These are phyloP conservation scores for Megaceryle alcyon DNA, from an alignment of 2,797 vertebrate species.

Conservation along the genomic window DNA sequence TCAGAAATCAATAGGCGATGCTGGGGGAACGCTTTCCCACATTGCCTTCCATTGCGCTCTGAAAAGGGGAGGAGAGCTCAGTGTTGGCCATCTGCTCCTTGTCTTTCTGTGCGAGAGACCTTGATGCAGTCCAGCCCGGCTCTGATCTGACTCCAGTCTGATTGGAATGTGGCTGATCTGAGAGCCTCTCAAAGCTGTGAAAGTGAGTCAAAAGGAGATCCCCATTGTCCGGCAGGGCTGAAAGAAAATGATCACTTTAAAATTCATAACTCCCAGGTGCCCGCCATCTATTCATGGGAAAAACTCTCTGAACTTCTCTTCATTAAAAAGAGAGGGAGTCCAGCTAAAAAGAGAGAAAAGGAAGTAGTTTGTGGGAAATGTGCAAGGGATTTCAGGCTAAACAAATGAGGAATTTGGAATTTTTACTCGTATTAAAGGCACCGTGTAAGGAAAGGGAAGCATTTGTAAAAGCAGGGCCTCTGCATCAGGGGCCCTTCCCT, in stretches of 20 bases:
- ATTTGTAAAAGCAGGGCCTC: constrained; percentile 68
- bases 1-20: constrained; percentile 86
- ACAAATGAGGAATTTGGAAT: constrained; percentile 87
- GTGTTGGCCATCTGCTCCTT: constrained; percentile 98
- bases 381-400: constrained; percentile 84
- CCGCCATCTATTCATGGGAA: constrained; percentile 84
- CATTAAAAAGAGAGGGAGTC: constrained; percentile 85
- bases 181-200: constrained; percentile 86
- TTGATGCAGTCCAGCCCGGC: constrained; percentile 86
- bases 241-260: constrained; percentile 90
- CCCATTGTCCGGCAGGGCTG: constrained; percentile 81
- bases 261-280: constrained; percentile 87
- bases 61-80: constrained; percentile 91
- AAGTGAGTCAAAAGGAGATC: constrained; percentile 91
- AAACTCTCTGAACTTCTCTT: constrained; percentile 87
- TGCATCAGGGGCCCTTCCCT: constrained; percentile 61
- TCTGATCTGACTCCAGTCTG: constrained; percentile 93
- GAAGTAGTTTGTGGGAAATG: constrained; percentile 88
- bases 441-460: constrained; percentile 72
- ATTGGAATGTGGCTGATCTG: constrained; percentile 93
- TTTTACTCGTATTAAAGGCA: constrained; percentile 79
- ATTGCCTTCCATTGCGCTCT: constrained; percentile 86
- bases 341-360: constrained; percentile 84
- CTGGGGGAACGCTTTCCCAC: constrained; percentile 83
- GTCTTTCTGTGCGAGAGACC: constrained; percentile 92